Conservation (phyloP, 2,797 vertebrate species). For the Pseudocheirus occidentalis region DNA sequence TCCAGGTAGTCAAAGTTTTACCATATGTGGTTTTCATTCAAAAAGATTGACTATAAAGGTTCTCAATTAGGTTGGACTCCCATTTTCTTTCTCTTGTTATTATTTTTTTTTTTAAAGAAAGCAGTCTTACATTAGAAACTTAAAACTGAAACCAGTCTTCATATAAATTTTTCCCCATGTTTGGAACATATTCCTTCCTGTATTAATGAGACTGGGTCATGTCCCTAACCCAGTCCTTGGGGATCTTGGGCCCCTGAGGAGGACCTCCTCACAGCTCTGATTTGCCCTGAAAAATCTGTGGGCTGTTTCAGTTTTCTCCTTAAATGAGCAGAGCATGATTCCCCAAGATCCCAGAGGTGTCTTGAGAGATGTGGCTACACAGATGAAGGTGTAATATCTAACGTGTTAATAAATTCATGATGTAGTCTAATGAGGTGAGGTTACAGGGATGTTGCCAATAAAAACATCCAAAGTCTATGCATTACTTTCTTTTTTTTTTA, state of each 20-base stretch:
- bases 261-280: background rate
- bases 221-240: background rate
- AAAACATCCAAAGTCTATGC: constrained; percentile 16
- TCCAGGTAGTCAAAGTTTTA: constrained; percentile 35
- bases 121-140: background rate
- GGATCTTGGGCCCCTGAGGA: background rate
- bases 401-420: constrained; percentile 62
- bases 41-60: constrained; percentile 27
- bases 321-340: background rate
- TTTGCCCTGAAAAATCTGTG: constrained; percentile 45
- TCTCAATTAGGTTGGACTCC: constrained; percentile 26
- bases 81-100: constrained; percentile 11
- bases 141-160: constrained; percentile 19
- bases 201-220: background rate
- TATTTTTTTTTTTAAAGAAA: constrained; percentile 42
- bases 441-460: constrained; percentile 21
- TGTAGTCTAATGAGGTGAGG: constrained; percentile 31
- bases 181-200: background rate
- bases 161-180: background rate
- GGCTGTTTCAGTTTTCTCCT: background rate
- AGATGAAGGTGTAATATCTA: constrained; percentile 16
- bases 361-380: constrained; percentile 27
- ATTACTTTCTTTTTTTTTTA: constrained; percentile 30
- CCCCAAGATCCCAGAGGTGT: background rate
- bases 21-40: constrained; percentile 19